phyloP scores from a whole-genome alignment of 2,888 invertebrate species.

The Palloptera scutellata region DNA sequence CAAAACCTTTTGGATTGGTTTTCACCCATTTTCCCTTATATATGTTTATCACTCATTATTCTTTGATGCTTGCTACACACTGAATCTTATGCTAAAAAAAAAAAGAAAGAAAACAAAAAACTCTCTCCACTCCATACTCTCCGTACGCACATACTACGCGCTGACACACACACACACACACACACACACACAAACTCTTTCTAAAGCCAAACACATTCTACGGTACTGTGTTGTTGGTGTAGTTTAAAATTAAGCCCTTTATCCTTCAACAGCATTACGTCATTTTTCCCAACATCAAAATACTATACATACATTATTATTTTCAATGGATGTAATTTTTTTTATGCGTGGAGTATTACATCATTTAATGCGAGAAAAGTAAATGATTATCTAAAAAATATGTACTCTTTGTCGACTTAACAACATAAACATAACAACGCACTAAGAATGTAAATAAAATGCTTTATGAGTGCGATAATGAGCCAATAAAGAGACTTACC shows the following conservation, averaged over 20 bases:
- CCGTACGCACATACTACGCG: no score
- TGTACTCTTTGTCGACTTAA: background rate
- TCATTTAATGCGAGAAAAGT: background rate
- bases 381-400: no score
- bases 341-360: background rate
- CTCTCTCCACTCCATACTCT: no score
- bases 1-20: no score
- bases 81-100: no score
- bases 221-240: background rate
- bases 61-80: no score
- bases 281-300: constrained; percentile 25
- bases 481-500: constrained; percentile 45
- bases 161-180: background rate
- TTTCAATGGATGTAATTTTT: background rate
- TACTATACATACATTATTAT: constrained; percentile 25
- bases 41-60: no score
- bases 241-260: constrained; percentile 1
- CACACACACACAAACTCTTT: background rate
- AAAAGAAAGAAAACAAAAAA: no score
- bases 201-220: background rate
- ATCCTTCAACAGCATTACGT: constrained; percentile 32
- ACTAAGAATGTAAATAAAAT: no score
- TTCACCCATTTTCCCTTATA: no score
- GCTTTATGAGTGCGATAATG: background rate
- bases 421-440: background rate